Evolutionary conservation across 2,888 invertebrate genomes (phyloP), one percentile per base, ranked within the genome.

Genomic region (Aleiodes testaceus): DNA sequence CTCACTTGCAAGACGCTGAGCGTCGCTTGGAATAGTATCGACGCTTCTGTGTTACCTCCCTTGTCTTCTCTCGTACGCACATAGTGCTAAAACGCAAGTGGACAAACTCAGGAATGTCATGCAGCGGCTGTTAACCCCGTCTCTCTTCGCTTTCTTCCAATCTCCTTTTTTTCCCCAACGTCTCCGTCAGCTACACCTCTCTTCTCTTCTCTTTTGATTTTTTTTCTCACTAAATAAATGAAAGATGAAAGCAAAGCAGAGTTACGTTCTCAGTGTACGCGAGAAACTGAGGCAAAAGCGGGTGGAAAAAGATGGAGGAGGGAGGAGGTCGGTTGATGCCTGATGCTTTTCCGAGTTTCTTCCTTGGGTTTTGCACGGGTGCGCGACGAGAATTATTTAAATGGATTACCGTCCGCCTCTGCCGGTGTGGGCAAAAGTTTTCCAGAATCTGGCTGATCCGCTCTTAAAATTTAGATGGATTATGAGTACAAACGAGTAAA

Each of bases 401-500:
- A 85, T 85, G 85, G 82, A 85, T 85, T 83, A 85, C 83, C 82
- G 78, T 63, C 79, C 79, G 79, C 79, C 77, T 78, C 78, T 69
- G 69, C 30, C 69, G 36, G 49, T 67, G 42, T 20, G 65, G 77
- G 80, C 76, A 80, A 63, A 84, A 84, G 79, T 82, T 84, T 81
- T 80, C 79, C 80, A 76, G 79, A 82, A 83, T 82, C 81, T 81
- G 79, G 79, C 80, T 81, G 81, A 83, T 84, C 82, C 79, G 80
- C 80, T 81, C 82, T 84, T 85, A 82, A 86, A 86, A 85, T 86
- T 86, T 85, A 84, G 84, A 86, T 85, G 85, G 84, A 85, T 86
- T 83, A 85, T 85, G 80, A 83, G 79, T 59, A 59, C 59, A 20
- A 63, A 79, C 78, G 80, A 79, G 69, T 66, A 66, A 16, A 52